Percentiles rank a stretch among this genome's conserved stretches.
These are phyloP conservation scores for Platygyra sinensis DNA, from an alignment of 64 coral and sea anemone genomes.

Conservation along the genomic window DNA sequence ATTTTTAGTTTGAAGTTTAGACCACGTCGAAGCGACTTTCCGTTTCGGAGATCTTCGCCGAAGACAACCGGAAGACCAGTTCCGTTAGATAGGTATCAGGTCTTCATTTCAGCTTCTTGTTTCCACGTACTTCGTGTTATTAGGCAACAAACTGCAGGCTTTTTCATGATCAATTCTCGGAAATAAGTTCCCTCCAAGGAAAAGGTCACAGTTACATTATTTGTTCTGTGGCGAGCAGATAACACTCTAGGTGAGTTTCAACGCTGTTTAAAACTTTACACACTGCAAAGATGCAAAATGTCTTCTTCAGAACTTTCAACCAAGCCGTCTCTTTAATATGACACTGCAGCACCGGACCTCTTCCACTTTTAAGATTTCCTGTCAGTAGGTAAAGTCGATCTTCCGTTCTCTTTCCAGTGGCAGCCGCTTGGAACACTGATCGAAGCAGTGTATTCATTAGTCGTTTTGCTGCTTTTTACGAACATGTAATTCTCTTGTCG, in stretches of 20 bases:
- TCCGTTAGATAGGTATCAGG: not conserved
- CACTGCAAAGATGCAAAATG: not conserved
- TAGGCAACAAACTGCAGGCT: not conserved
- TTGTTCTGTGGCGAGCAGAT: too few relatives aligned
- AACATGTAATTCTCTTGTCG: conserved; percentile 16
- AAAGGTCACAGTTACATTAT: too few relatives aligned
- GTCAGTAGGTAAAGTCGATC: not conserved
- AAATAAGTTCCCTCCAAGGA: too few relatives aligned
- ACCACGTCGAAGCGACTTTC: too few relatives aligned
- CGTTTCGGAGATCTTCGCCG: too few relatives aligned
- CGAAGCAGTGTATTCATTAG: not conserved
- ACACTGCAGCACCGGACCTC: conserved; percentile 20
- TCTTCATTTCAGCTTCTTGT: not conserved
- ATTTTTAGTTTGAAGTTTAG: too few relatives aligned
- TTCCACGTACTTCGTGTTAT: not conserved
- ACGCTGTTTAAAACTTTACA: not conserved
- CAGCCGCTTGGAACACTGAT: conserved; percentile 11
- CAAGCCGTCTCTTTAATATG: conserved; percentile 9
- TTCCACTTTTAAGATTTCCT: conserved; percentile 8
- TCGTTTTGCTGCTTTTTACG: not conserved
- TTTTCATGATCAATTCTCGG: not conserved
- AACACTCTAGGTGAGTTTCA: not conserved
- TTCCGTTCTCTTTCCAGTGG: conserved; percentile 10
- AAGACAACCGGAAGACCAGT: too few relatives aligned
- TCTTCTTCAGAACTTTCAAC: conserved; percentile 2